phyloP scores from a whole-genome alignment of 2,113 vertebrate species.

The Oophaga pumilio region DNA sequence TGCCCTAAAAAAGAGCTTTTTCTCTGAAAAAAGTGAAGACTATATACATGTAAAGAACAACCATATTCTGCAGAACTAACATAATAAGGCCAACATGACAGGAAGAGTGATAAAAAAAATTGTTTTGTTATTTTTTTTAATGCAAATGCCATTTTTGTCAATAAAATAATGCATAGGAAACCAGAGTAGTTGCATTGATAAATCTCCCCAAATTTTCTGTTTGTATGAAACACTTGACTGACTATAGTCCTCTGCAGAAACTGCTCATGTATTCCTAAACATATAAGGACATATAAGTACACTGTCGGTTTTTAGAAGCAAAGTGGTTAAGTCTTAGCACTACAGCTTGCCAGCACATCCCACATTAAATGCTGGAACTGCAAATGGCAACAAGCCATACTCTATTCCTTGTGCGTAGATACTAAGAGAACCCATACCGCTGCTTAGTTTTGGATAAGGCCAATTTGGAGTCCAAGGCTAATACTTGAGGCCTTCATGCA shows the following conservation, averaged over 20 bases:
- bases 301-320: background rate
- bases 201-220: too few relatives aligned
- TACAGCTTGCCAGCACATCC: background rate
- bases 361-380: background rate
- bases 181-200: too few relatives aligned
- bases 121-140: too few relatives aligned
- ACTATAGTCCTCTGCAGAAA: background rate
- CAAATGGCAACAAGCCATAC: background rate
- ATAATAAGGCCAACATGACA: too few relatives aligned
- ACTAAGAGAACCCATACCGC: background rate
- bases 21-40: too few relatives aligned
- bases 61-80: too few relatives aligned
- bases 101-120: too few relatives aligned
- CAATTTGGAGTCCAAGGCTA: background rate
- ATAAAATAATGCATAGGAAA: too few relatives aligned
- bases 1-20: too few relatives aligned
- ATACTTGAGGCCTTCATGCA: background rate
- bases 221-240: too few relatives aligned
- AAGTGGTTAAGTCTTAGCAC: constrained; percentile 6
- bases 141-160: too few relatives aligned
- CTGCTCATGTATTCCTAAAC: background rate
- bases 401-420: background rate
- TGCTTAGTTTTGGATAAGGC: background rate
- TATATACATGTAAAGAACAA: too few relatives aligned
- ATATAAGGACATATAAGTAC: background rate